Percentiles rank a stretch among this genome's conserved stretches.
Conservation (phyloP, 2,888 invertebrate genomes). For the Gastracanthus pulcherrimus region DNA sequence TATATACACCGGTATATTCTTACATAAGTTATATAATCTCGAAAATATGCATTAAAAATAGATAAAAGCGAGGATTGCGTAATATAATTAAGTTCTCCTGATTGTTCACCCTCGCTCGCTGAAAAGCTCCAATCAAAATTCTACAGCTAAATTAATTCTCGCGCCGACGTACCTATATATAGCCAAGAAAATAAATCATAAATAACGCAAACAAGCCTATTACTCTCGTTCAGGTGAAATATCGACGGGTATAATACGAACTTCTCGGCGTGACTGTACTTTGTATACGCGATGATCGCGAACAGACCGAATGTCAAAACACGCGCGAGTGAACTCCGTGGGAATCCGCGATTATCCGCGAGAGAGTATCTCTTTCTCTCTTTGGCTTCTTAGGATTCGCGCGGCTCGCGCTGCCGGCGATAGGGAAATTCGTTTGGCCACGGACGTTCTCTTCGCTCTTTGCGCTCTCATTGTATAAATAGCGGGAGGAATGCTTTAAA, state of each 20-base stretch:
- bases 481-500: background rate
- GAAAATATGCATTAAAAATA: constrained; percentile 19
- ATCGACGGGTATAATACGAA: background rate
- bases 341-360: constrained; percentile 46
- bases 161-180: background rate
- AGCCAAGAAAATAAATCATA: constrained; percentile 37
- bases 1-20: background rate
- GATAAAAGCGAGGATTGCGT: constrained; percentile 6
- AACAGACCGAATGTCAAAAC: constrained; percentile 46
- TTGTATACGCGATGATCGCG: constrained; percentile 23
- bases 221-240: background rate
- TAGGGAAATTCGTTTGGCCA: constrained; percentile 24
- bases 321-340: constrained; percentile 33
- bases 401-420: background rate
- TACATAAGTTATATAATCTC: constrained; percentile 7
- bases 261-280: constrained; percentile 16
- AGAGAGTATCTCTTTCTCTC: constrained; percentile 5
- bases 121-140: background rate
- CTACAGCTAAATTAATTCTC: constrained; percentile 26
- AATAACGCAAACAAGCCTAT: constrained; percentile 16
- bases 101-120: constrained; percentile 8
- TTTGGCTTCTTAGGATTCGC: constrained; percentile 12
- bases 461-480: background rate
- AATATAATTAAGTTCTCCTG: constrained; percentile 40
- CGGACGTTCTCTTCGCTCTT: background rate